These are phyloP conservation scores for Merodon equestris DNA, from an alignment of 2,888 invertebrate species.

Conservation along the genomic window DNA sequence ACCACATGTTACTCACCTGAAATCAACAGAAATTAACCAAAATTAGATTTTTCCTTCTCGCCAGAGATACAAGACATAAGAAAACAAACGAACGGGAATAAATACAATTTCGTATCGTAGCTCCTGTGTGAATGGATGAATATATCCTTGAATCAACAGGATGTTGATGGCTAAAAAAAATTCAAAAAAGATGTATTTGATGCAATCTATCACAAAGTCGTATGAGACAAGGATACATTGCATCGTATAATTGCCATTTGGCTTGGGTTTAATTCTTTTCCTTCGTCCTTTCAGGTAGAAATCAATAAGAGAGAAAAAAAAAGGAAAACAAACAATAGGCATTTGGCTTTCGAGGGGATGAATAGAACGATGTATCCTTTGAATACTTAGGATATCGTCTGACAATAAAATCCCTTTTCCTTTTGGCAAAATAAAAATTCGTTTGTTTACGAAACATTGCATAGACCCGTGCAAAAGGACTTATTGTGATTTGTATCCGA, in stretches of 20 bases:
- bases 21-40: constrained; percentile 55
- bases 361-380: constrained; percentile 10
- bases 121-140: constrained; percentile 6
- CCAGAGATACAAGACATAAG: constrained; percentile 5
- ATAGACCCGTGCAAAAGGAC: constrained; percentile 41
- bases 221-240: constrained; percentile 45
- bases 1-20: constrained; percentile 63
- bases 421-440: constrained; percentile 26
- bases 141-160: constrained; percentile 70
- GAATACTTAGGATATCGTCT: constrained; percentile 3
- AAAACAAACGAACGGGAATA: constrained; percentile 34
- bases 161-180: constrained; percentile 69
- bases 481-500: constrained; percentile 60
- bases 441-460: constrained; percentile 67
- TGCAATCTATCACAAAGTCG: constrained; percentile 54
- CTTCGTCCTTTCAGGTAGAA: constrained; percentile 37
- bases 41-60: constrained; percentile 45
- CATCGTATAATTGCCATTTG: constrained; percentile 56
- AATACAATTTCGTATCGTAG: constrained; percentile 46
- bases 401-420: constrained; percentile 32
- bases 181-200: constrained; percentile 27
- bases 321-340: no score
- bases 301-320: constrained; percentile 33
- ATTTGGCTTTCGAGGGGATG: constrained; percentile 38
- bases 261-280: constrained; percentile 23